Evolutionary conservation across 2,888 invertebrate genomes (phyloP), one percentile per base, ranked within the genome.

Genomic region (Pterostichus madidus): DNA sequence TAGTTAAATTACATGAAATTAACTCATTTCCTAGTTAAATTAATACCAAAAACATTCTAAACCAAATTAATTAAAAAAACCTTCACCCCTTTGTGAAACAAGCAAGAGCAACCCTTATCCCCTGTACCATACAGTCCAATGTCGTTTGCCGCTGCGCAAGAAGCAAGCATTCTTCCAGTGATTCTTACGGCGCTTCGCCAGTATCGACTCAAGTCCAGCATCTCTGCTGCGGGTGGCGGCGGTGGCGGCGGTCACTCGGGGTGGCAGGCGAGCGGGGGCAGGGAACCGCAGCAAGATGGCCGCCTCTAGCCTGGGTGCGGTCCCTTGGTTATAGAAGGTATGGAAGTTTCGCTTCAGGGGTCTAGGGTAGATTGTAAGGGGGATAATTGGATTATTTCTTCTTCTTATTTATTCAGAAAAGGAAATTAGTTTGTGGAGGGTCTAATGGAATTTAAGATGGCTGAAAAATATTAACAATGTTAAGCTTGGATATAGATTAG

Each of bases 191-290:
- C 88, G 64, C 53, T 75, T 59, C 13, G 71, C 64, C 75, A 88
- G 88, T 88, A 89, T 89, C 88, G 89, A 89, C 89, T 89, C 88
- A 89, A 88, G 88, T 88, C 87, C 88, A 88, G 88, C 46, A 39
- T 88, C 86, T 86, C 86, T 86, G 87, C 87, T 84, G 86, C 86
- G 85, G 85, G 84, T 83, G 84, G 84, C 84, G 84, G 84, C 83
- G 84, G 84, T 84, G 85, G 85, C 85, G 85, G 85, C 85, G 86
- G 85, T 24, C 31, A 24, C 87, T 84, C 86, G 86, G 85, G 85
- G 84, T 83, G 84, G 84, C 84, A 84, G 84, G 83, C 84, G 84
- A 84, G 85, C 86, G 85, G 85, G 85, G 85, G 85, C 24, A 24
- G 86, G 85, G 7, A 4, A 24, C 64, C 64, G 64, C 64, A 64